phyloP scores from a whole-genome alignment of 1,140 invertebrate species.

The Papilio dardanus region DNA sequence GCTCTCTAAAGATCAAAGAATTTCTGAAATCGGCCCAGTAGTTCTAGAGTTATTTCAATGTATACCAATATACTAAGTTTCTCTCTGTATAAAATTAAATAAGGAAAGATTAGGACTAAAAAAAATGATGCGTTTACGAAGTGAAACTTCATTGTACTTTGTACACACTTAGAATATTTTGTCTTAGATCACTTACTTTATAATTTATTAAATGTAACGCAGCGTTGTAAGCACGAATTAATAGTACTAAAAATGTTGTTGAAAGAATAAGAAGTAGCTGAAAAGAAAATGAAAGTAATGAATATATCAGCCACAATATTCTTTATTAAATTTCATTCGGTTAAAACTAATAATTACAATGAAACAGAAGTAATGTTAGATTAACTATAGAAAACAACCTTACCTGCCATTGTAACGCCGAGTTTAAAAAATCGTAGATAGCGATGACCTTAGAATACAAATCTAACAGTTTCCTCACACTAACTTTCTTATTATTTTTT shows the following conservation, averaged over 20 bases:
- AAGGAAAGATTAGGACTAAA: too few species aligned
- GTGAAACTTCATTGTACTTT: too few species aligned
- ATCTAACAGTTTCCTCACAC: slow-evolving; percentile 62
- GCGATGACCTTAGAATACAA: slow-evolving; percentile 63
- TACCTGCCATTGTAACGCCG: slow-evolving; percentile 73
- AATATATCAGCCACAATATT: too few species aligned
- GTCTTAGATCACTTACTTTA: slow-evolving; percentile 46
- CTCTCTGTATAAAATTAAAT: too few species aligned
- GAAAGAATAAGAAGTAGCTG: slow-evolving; percentile 58
- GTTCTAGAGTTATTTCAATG: too few species aligned
- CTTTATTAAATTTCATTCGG: too few species aligned
- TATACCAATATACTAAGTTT: too few species aligned
- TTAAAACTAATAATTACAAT: too few species aligned
- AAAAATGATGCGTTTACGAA: too few species aligned
- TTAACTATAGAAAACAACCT: not conserved
- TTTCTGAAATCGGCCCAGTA: too few species aligned
- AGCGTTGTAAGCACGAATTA: slow-evolving; percentile 47
- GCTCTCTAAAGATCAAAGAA: too few species aligned
- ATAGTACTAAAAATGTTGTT: slow-evolving; percentile 48
- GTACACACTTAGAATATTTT: too few species aligned
- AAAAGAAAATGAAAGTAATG: slow-evolving; percentile 41
- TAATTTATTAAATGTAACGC: slow-evolving; percentile 50
- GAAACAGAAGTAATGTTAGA: not conserved
- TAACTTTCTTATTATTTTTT: slow-evolving; percentile 37
- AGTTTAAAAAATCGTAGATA: slow-evolving; percentile 61